Evolutionary conservation across 2,888 invertebrate genomes (phyloP), one percentile per base, ranked within the genome.

Genomic region (Erebia palarica): DNA sequence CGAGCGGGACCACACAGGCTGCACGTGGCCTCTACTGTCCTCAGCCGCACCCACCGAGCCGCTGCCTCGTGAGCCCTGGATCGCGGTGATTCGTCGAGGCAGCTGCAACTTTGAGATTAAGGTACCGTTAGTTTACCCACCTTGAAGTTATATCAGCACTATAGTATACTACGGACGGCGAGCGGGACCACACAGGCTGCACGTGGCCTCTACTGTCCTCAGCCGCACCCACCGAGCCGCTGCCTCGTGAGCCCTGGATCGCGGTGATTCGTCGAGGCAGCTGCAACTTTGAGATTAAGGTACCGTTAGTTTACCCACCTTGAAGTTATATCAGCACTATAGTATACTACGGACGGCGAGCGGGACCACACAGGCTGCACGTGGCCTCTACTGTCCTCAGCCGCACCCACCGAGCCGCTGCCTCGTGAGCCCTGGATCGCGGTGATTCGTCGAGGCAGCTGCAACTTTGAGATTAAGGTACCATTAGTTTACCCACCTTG

Each of bases 51-150:
- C 94, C 14, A 81, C 84, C n/a, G 83, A 93, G 18, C 94, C 94
- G 0, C 81, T 92, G 81, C 89, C 94, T 51, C 84, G 85, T 16
- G 95, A 95, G 77, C 95, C 95, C 10, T 98, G 97, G 97, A 95
- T 98, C 74, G 97, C 97, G 0, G 92, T 98, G 76, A 95, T 98
- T 58, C 94, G 95, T 76, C 91, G 97, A 55, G 97, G 97, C 67
- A 94, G 94, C 80, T 98, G 98, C 89, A 96, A 96, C 80, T 97
- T 97, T 85, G 96, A 97, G 85, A 95, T 95, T 77, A 98, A 98
- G 93, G 94, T 93, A 79, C 1, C 13, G 11, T 53, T 27, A 27
- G 68, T n/a, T 66, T 69, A 65, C 7, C 14, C 44, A 49, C 3
- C 10, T 49, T 11, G 16, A 58, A 49, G 21, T 27, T 9, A n/a